phyloP scores from a whole-genome alignment of 2,888 invertebrate genomes.

The Romanomermis culicivorax region DNA sequence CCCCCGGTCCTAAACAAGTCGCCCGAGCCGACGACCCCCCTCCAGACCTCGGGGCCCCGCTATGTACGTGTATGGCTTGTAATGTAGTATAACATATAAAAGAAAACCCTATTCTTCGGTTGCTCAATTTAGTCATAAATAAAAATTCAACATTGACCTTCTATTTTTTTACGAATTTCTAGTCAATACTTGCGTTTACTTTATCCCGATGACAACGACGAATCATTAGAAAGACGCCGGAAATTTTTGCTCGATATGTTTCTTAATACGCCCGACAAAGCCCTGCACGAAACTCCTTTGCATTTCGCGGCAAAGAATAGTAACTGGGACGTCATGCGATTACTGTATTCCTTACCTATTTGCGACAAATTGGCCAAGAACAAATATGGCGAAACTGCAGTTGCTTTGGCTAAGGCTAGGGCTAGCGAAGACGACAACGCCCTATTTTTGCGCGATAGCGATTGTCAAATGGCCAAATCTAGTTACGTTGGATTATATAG shows the following conservation, averaged over 20 bases:
- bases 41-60: too few relatives aligned
- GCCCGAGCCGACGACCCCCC: too few relatives aligned
- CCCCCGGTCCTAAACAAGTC: too few relatives aligned
- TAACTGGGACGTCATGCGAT: conserved; percentile 10
- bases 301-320: conserved; percentile 14
- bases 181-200: not conserved
- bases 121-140: too few relatives aligned
- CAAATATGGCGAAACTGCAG: conserved; percentile 10
- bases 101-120: too few relatives aligned
- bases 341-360: conserved; percentile 1
- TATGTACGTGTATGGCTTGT: too few relatives aligned
- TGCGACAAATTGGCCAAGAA: conserved; percentile 9
- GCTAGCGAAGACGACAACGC: not conserved
- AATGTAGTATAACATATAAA: too few relatives aligned
- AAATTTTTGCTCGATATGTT: conserved; percentile 10
- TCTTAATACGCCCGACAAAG: conserved; percentile 16
- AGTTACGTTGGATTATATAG: not conserved
- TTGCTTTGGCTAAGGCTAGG: not conserved
- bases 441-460: not conserved
- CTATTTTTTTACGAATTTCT: too few relatives aligned
- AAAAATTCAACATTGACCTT: too few relatives aligned
- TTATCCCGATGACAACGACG: conserved; percentile 5
- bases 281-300: conserved; percentile 13
- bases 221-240: not conserved
- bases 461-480: too few relatives aligned